Percentiles rank a stretch among this genome's conserved stretches.
phyloP scores from a whole-genome alignment of 2,113 vertebrate species.

The Phainopepla nitens region DNA sequence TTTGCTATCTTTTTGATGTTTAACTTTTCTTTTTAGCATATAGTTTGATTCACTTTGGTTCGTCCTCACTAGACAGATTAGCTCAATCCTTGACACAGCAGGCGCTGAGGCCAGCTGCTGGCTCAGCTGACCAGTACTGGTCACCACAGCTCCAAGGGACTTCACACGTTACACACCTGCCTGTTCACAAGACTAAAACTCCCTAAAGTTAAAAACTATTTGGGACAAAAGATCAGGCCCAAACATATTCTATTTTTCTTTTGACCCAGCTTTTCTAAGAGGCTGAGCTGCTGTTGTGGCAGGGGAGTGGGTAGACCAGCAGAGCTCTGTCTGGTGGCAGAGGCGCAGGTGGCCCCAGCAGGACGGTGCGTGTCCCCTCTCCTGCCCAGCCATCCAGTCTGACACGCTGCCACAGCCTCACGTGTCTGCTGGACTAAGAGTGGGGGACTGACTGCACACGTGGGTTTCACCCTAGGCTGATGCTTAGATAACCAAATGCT shows the following conservation, averaged over 20 bases:
- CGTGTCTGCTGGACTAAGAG: accelerated
- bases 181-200: not conserved
- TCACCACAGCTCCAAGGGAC: not conserved
- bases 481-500: not conserved
- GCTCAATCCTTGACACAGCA: not conserved
- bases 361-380: not conserved
- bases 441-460: not conserved
- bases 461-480: not conserved
- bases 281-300: not conserved
- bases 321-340: not conserved
- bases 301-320: not conserved
- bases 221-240: not conserved
- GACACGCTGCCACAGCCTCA: not conserved
- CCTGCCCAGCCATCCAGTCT: not conserved
- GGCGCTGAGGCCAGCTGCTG: not conserved
- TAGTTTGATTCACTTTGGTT: not conserved
- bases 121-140: not conserved
- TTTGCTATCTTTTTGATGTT: not conserved
- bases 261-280: not conserved
- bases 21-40: not conserved
- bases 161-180: accelerated
- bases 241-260: not conserved
- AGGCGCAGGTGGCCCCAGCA: not conserved
- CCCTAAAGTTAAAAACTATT: not conserved
- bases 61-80: not conserved